Base-by-base conservation (phyloP, 2,113 vertebrate genomes). In the Thomomys bottae region DNA sequence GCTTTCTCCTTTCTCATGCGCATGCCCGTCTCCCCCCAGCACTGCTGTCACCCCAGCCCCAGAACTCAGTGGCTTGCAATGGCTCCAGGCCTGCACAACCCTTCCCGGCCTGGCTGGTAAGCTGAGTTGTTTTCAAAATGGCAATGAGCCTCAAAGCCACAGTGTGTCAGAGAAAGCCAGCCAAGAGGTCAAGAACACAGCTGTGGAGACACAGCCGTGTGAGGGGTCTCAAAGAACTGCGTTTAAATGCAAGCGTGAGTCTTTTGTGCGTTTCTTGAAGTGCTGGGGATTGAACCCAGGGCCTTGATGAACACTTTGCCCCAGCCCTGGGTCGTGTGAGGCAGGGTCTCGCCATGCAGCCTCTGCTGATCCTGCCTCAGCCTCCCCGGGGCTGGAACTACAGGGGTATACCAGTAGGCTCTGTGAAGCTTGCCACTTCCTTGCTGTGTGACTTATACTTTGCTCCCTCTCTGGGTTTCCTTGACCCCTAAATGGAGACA, bases 371-470 rank as follows among this genome's bases (percentile, higher is more conserved):
- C n/a, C 34, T 36, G 5, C 68, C n/a, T 72, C 70, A 40, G 21
- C 70, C 36, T 40, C 36, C 36, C 23, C 3, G 26, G 70, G 9
- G 36, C 70, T 21, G 21, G 23, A 28, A 11, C 26, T 26, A 11
- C 63, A 64, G 24, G 24, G 3, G 23, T 17, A 1, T 23, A 4
- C 68, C 34, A 24, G 20, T 21, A 24, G 23, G 20, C 18, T 20
- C 68, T 10, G 34, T 38, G 70, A 49, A 70, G 21, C n/a, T 28
- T 80, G 40, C 23, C 12, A 17, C 36, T 67, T 78, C 38, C 68
- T 88, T 75, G 87, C 83, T 86, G 9, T 85, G 89, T 89, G 76
- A 61, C 1, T 26, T 61, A 76, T 18, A 54, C 42, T 54, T 38
- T 54, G 49, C 4, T 4, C 38, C 82, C 49, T 73, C 38, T 89